phyloP scores from a whole-genome alignment of 2,113 vertebrate genomes.

The Bos javanicus region DNA sequence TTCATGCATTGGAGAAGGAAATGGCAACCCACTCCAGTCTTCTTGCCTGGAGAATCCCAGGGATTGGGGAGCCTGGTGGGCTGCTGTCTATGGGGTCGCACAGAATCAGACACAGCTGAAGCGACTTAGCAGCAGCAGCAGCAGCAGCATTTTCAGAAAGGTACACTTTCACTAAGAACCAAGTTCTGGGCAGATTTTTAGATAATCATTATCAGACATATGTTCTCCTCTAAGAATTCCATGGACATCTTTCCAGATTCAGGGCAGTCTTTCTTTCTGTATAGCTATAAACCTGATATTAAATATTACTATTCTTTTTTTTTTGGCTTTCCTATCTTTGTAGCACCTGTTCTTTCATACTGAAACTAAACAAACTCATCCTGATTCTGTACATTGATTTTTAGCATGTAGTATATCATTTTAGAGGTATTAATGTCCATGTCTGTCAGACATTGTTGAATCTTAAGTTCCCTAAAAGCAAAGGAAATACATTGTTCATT shows the following conservation, averaged over 20 bases:
- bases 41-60: background rate
- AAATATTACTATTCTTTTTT: background rate
- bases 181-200: background rate
- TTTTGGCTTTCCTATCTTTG: background rate
- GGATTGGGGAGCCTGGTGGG: background rate
- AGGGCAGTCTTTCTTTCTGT: background rate
- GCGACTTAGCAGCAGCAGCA: background rate
- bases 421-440: background rate
- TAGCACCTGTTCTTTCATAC: background rate
- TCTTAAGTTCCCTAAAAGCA: background rate
- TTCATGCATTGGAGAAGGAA: background rate
- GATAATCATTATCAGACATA: background rate
- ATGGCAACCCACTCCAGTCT: background rate
- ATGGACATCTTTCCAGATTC: background rate
- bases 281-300: background rate
- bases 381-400: background rate
- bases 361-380: background rate
- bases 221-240: background rate
- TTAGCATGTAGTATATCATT: background rate
- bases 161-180: background rate
- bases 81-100: background rate
- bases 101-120: rapidly evolving
- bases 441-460: background rate
- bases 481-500: background rate
- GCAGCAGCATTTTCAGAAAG: background rate